Percentiles rank a stretch among this genome's conserved stretches.
phyloP scores from a whole-genome alignment of 2,113 vertebrate species.

The Bubo scandiacus region DNA sequence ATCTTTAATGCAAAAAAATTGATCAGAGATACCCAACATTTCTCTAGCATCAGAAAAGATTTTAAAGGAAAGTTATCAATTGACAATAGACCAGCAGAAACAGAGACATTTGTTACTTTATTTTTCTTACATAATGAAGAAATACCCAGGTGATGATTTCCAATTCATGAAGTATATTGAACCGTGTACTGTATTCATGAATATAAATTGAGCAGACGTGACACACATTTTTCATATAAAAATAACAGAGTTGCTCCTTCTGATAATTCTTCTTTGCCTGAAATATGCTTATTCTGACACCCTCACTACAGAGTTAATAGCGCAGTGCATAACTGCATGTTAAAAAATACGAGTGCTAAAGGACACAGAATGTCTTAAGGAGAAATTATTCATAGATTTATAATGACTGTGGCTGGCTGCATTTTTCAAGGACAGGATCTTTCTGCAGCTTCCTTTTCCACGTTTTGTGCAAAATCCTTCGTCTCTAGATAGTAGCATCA shows the following conservation, averaged over 20 bases:
- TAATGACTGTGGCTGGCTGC: background rate
- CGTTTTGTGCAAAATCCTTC: background rate
- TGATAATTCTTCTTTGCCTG: slow-evolving; percentile 41
- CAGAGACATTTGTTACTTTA: background rate
- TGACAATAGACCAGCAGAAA: background rate
- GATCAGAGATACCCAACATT: background rate
- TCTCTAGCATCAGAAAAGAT: background rate
- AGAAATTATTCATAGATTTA: background rate
- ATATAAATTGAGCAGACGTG: slow-evolving; percentile 48
- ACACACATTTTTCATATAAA: slow-evolving; percentile 19
- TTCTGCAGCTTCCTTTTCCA: background rate
- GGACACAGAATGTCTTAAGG: background rate
- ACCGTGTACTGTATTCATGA: slow-evolving; percentile 32
- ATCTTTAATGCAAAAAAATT: background rate
- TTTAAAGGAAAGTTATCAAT: background rate
- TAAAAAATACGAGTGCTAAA: background rate
- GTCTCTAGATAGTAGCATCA: background rate
- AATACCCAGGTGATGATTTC: slow-evolving; percentile 43
- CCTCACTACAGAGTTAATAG: background rate
- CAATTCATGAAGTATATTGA: slow-evolving; percentile 13
- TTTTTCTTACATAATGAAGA: slow-evolving; percentile 50
- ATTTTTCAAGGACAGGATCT: background rate
- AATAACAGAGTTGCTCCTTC: background rate
- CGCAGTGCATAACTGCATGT: background rate
- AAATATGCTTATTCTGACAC: slow-evolving; percentile 1